Base-by-base conservation (phyloP, 2,797 vertebrate species). In the Siniperca undulata region DNA sequence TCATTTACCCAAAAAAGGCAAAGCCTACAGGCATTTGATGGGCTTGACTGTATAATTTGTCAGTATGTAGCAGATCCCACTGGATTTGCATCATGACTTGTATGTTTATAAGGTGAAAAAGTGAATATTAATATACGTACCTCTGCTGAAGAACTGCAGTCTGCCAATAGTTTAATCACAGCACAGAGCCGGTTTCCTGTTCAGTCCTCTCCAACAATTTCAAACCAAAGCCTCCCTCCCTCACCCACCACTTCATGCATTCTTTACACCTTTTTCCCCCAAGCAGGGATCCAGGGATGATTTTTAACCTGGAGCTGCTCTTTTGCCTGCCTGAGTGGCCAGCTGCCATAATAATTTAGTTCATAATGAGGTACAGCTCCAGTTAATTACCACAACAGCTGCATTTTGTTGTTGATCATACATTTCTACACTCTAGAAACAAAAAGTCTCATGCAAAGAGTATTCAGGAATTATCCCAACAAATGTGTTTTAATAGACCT, bases 1-100 rank as follows among this genome's bases (percentile, higher is more conserved):
- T 92, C 77, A 91, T 94, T 93, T 92, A 85, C 79, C 89, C 85
- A 91, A 92, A 93, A 95, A 93, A 90, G 91, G 90, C 88, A 86
- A 92, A 92, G 87, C 91, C 86, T 78, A 80, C 80, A 89, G 87
- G 90, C 88, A 80, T 83, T 90, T 91, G 81, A 93, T 90, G 89
- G 78, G 83, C 83, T 87, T 42, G 67, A 85, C 88, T 87, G 83
- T 89, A 62, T 87, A 85, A 85, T 90, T 87, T 90, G 86, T 85
- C 85, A 83, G 83, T 67, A 78, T 70, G 80, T 56, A 69, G 77
- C 73, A 53, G 73, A 86, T 83, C 73, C 69, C 78, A 27, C 64
- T 50, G 83, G 86, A 88, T 78, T 20, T 83, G 80, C 89, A 86
- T 90, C 74, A 81, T 87, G 88, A 88, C 74, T 88, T 74, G 82